Evolutionary conservation across 1,140 invertebrate genomes (phyloP), one percentile per base, ranked within the genome.

Genomic region (Hycleus phaleratus): DNA sequence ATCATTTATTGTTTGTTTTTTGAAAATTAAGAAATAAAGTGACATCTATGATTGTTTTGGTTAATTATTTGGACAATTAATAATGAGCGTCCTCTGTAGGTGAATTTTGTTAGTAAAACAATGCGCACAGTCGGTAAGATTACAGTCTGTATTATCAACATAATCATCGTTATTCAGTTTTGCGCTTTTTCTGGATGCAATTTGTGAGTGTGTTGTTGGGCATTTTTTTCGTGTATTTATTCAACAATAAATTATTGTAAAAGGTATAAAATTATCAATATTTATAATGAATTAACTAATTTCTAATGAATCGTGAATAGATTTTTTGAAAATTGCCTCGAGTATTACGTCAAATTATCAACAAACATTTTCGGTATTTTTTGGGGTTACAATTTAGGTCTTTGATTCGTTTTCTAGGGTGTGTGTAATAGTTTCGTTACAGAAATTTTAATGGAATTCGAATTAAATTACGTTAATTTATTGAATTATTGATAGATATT

Each of bases 111-210:
- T 18, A 32, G 32, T 32, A 32, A 32, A 3, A 4, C 7, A 32
- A 32, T 32, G 7, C 7, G 32, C 7, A 32, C 32, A 3, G 32
- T 32, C 7, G 32, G 7, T 32, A 32, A 32, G 4, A 32, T 32
- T 7, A 10, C 4, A 5, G 5, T 42, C 52, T 47, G 9, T 10
- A 18, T 47, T 38, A 55, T 44, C 52, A 43, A 47, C 45, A 12
- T 47, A 55, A 38, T 55, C 45, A 42, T 42, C 40, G 40, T 42
- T 55, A 46, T 55, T 55, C 45, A 43, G 52, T 55, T 55, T 55
- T 55, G 52, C 52, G 52, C 52, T 55, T 55, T 55, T 55, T 55
- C 44, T 55, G 44, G 43, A 46, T 55, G 44, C 45, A 43, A 46
- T 42, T 55, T 55, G 52, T 55, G 52, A 55, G 52, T 55, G 52